Evolutionary conservation across 2,888 invertebrate species (phyloP).

Genomic region (Pyrochroa serraticornis): DNA sequence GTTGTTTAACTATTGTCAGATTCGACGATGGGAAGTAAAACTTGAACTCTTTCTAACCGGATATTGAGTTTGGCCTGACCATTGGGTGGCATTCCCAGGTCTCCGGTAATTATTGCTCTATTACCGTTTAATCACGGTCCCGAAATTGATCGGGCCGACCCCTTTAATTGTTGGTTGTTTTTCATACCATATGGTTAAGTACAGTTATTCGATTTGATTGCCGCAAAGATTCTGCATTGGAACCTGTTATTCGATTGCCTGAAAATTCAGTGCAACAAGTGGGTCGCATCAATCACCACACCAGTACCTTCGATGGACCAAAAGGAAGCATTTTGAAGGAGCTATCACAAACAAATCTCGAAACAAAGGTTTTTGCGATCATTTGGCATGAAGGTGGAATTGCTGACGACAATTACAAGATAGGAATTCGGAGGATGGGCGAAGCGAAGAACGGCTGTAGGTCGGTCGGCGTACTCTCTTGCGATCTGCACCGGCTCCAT

Average conservation of each 20-base stretch:
- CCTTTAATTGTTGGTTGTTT: too few species aligned
- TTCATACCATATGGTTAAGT: conserved; percentile 1
- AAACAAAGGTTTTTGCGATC: too few species aligned
- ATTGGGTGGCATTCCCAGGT: too few species aligned
- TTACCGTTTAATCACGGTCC: too few species aligned
- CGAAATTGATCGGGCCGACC: too few species aligned
- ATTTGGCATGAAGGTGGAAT: conserved; percentile 1
- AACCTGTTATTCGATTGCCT: background rate
- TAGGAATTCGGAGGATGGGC: conserved; percentile 19
- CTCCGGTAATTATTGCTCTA: too few species aligned
- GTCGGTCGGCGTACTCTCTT: conserved; percentile 15
- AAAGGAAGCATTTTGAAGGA: background rate
- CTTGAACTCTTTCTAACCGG: too few species aligned
- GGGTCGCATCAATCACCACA: too few species aligned
- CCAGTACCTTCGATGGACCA: background rate
- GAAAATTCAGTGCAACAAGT: too few species aligned
- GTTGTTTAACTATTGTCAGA: too few species aligned
- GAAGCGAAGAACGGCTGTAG: conserved; percentile 25
- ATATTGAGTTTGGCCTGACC: too few species aligned
- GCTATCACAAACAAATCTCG: background rate
- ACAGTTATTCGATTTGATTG: background rate
- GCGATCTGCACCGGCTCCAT: conserved; percentile 32
- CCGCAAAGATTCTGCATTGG: background rate
- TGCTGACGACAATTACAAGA: conserved; percentile 4
- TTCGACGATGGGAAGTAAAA: too few species aligned